phyloP scores from a whole-genome alignment of 1,140 invertebrate species.

The Microplitis mediator region DNA sequence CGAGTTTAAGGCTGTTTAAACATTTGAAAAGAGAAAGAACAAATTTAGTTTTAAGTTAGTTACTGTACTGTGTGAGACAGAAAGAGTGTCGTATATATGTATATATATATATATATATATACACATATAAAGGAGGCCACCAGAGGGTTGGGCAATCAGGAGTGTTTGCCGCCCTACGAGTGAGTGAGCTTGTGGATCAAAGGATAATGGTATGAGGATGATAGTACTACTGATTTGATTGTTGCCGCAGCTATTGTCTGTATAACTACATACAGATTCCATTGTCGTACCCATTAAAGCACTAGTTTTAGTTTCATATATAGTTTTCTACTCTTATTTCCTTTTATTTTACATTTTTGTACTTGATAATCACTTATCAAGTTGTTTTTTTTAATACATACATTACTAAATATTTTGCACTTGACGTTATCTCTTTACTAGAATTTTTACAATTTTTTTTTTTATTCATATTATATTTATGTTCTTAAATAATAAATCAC shows the following conservation, averaged over 20 bases:
- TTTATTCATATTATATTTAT: too few species aligned
- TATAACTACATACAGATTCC: slow-evolving; percentile 48
- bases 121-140: slow-evolving; percentile 38
- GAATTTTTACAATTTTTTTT: too few species aligned
- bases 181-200: slow-evolving; percentile 51
- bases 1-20: slow-evolving; percentile 29
- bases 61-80: slow-evolving; percentile 37
- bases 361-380: too few species aligned
- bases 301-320: slow-evolving; percentile 4
- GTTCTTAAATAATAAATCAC: too few species aligned
- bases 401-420: too few species aligned
- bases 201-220: slow-evolving; percentile 54
- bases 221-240: slow-evolving; percentile 62
- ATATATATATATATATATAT: slow-evolving; percentile 14
- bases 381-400: too few species aligned
- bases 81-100: slow-evolving; percentile 5
- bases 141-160: slow-evolving; percentile 58
- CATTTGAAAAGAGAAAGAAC: slow-evolving; percentile 23
- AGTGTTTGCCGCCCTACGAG: slow-evolving; percentile 57
- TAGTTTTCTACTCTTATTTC: too few species aligned
- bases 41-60: slow-evolving; percentile 27
- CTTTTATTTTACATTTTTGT: too few species aligned
- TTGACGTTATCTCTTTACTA: too few species aligned
- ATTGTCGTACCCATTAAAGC: background rate
- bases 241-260: slow-evolving; percentile 58